A percentile compares a stretch with the other conserved stretches of the same genome.
phyloP scores from a whole-genome alignment of 1,140 invertebrate species.

The Hestina assimilis region DNA sequence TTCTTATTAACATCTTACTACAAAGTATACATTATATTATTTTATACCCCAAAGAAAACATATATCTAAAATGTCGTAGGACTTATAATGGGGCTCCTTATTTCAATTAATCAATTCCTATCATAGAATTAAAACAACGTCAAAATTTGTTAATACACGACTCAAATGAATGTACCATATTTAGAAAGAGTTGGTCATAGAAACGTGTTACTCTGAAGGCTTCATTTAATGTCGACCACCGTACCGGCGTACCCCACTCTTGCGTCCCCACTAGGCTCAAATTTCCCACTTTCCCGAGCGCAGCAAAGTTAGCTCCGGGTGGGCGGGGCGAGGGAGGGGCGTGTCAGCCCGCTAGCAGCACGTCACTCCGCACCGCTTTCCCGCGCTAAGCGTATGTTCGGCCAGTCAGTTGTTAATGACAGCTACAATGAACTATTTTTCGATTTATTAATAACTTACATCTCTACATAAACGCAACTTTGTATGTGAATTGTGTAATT shows the following conservation, averaged over 20 bases:
- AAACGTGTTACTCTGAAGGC: background rate
- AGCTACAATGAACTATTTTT: background rate
- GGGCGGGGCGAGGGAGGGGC: slow-evolving; percentile 59
- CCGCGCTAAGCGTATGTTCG: slow-evolving; percentile 33
- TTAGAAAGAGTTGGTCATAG: too few species aligned
- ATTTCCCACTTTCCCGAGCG: slow-evolving; percentile 63
- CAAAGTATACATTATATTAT: too few species aligned
- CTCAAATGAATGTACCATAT: background rate
- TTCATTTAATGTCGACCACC: background rate
- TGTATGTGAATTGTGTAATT: background rate
- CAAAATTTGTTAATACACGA: background rate
- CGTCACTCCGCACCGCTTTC: slow-evolving; percentile 42
- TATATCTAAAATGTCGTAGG: too few species aligned
- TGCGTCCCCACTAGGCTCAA: slow-evolving; percentile 28
- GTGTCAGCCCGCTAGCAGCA: slow-evolving; percentile 25
- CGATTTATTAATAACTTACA: too few species aligned
- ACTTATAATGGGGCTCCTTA: too few species aligned
- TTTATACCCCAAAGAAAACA: too few species aligned
- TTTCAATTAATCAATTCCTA: too few species aligned
- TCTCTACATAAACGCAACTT: too few species aligned
- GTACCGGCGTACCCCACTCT: slow-evolving; percentile 18
- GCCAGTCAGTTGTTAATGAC: background rate
- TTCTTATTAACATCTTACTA: too few species aligned
- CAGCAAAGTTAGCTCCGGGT: slow-evolving; percentile 58
- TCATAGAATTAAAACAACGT: too few species aligned